Evolutionary conservation across 2,888 invertebrate genomes (phyloP), one percentile per base, ranked within the genome.

Genomic region (Parnassius glacialis): DNA sequence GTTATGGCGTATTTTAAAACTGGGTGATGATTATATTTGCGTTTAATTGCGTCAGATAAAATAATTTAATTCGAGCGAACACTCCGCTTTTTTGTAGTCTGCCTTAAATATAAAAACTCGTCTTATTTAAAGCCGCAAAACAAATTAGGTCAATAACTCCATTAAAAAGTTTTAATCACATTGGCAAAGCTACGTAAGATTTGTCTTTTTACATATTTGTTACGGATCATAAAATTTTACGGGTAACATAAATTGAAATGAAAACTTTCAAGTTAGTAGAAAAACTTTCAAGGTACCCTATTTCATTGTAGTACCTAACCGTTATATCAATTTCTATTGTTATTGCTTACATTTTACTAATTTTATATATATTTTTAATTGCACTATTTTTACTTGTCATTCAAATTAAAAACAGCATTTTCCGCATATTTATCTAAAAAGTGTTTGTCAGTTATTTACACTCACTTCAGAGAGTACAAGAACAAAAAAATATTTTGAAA

Each of bases 131-230:
- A 48, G n/a, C 56, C 13, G 10, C 43, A 51, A 43, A 20, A 10
- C 20, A 25, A 57, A 51, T 43, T 11, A 5, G 10, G 51, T 42
- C 50, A 57, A 25, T 51, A 57, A 51, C 42, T 48, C 41, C 42
- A 20, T 59, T 48, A 53, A 53, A 59, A 59, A 59, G 59, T 59
- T 59, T 53, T 53, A 59, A 59, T 53, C 7, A 59, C 42, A 7
- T 13, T 13, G 52, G 48, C 48, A 48, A 48, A 13, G 13, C 10
- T 13, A 13, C n/a, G 56, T 52, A 41, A 60, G 47, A 61, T 20
- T 62, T 50, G 51, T 57, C 52, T 52, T 62, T 61, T 47, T 45
- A 52, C 52, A 44, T 57, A 51, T 56, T 52, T 12, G 52, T 25
- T 11, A 45, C 45, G 13, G 53, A 42, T 56, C 55, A 20, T 63